Evolutionary conservation across 2,113 vertebrate species (phyloP).

Genomic region (Solea senegalensis): DNA sequence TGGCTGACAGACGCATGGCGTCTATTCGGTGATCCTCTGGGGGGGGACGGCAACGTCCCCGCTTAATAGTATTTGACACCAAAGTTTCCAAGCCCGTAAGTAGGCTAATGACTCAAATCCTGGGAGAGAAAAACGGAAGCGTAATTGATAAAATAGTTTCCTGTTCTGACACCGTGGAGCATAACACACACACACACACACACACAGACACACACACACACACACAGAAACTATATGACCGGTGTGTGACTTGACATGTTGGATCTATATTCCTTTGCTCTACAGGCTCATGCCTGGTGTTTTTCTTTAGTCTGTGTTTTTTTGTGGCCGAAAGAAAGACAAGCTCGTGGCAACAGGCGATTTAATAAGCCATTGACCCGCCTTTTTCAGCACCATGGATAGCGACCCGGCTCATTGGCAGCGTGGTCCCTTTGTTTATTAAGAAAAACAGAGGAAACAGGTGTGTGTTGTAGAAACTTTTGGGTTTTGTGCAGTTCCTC

Average conservation of each 20-base stretch:
- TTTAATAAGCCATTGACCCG: neutral
- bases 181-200: too few species aligned
- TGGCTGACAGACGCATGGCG: constrained; percentile 47
- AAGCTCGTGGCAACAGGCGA: too few species aligned
- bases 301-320: neutral
- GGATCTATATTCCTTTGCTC: constrained; percentile 35
- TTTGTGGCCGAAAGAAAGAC: too few species aligned
- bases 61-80: constrained; percentile 15
- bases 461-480: neutral
- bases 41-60: neutral
- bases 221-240: neutral
- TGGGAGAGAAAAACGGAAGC: neutral
- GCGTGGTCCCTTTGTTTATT: constrained; percentile 35
- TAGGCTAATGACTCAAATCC: constrained; percentile 8
- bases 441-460: neutral
- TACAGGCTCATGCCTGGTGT: neutral
- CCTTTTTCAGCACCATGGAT: constrained; percentile 54
- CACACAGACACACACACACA: too few species aligned
- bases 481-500: neutral
- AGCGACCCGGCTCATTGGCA: constrained; percentile 26
- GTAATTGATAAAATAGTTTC: neutral
- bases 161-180: neutral
- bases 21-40: constrained; percentile 15
- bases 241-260: neutral
- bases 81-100: constrained; percentile 25